These are phyloP conservation scores for Asbolus verrucosus DNA, from an alignment of 1,140 invertebrate species.

Conservation along the genomic window DNA sequence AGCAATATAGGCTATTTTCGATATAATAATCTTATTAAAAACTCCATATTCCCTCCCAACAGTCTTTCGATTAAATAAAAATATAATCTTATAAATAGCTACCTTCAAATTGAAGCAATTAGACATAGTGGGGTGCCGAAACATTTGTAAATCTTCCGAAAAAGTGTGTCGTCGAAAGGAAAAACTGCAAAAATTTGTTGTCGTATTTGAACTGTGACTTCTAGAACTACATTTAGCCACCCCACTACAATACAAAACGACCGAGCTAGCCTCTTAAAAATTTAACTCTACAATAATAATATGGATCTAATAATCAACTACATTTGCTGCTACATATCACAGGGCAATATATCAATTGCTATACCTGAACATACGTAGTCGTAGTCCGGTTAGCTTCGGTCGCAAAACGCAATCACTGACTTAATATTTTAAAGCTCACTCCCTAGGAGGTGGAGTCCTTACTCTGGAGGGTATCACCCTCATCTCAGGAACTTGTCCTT, in stretches of 20 bases:
- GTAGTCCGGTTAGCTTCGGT: constrained; percentile 43
- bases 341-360: constrained; percentile 56
- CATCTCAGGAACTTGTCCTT: constrained; percentile 63
- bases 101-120: constrained; percentile 11
- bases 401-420: constrained; percentile 45
- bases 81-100: constrained; percentile 33
- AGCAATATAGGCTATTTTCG: constrained; percentile 39
- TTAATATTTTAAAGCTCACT: constrained; percentile 41
- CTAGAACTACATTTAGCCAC: constrained; percentile 30
- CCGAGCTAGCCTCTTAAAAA: constrained; percentile 43
- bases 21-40: constrained; percentile 36
- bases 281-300: constrained; percentile 5
- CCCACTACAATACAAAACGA: constrained; percentile 40
- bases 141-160: no score
- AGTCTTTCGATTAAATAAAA: constrained; percentile 45
- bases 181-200: no score
- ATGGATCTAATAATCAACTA: constrained; percentile 43
- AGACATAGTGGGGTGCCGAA: constrained; percentile 3
- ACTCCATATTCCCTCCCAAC: constrained; percentile 25
- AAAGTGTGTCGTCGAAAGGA: no score
- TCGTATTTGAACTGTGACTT: no score
- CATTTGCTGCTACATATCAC: constrained; percentile 53
- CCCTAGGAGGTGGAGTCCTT: constrained; percentile 53
- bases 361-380: constrained; percentile 50
- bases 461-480: constrained; percentile 35